A percentile compares a stretch with the other conserved stretches of the same genome.
phyloP scores from a whole-genome alignment of 2,888 invertebrate species.

The Drosophila vallismaia region DNA sequence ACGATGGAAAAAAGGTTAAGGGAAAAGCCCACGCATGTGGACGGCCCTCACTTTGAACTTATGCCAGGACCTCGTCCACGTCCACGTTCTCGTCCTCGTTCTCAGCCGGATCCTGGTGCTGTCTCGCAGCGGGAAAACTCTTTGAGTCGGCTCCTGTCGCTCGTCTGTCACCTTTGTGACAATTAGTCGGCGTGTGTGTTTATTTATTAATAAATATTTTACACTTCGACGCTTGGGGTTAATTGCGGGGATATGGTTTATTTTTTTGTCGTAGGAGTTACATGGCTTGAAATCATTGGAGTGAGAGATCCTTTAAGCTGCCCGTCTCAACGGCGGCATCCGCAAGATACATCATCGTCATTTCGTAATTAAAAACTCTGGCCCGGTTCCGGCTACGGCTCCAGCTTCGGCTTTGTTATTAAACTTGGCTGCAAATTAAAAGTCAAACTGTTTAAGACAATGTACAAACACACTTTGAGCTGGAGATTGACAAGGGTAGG shows the following conservation, averaged over 20 bases:
- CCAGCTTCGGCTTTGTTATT: conserved; percentile 44
- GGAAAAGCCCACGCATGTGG: conserved; percentile 41
- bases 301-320: conserved; percentile 49
- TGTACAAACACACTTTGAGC: conserved; percentile 71
- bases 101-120: conserved; percentile 47
- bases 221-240: conserved; percentile 78
- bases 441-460: conserved; percentile 80
- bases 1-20: conserved; percentile 32
- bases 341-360: conserved; percentile 29
- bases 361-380: conserved; percentile 66
- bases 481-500: conserved; percentile 51
- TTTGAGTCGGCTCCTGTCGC: conserved; percentile 57
- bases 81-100: background rate
- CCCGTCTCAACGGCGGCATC: conserved; percentile 2
- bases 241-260: conserved; percentile 55
- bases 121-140: conserved; percentile 65
- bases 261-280: conserved; percentile 5
- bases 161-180: conserved; percentile 64
- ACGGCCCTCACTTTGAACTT: conserved; percentile 70
- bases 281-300: conserved; percentile 9
- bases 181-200: conserved; percentile 70
- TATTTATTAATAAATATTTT: conserved; percentile 81
- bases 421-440: conserved; percentile 73
- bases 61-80: conserved; percentile 45
- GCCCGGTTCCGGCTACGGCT: conserved; percentile 8